Percentiles rank a stretch among this genome's conserved stretches.
Conservation (phyloP, 2,888 invertebrate genomes). For the Clusia tigrina region DNA sequence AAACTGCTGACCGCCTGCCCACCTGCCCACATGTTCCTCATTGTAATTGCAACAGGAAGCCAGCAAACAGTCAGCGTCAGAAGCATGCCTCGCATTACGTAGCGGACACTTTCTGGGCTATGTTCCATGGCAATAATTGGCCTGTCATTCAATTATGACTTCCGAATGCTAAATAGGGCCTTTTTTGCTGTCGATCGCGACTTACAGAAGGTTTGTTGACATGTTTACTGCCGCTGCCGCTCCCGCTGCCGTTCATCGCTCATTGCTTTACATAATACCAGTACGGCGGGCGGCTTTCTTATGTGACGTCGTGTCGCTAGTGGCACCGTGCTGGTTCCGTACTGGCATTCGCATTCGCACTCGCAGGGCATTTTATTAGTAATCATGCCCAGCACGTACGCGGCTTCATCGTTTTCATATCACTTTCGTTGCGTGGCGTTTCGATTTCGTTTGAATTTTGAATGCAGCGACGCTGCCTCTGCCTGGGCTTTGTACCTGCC, state of each 20-base stretch:
- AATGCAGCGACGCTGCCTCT: conserved; percentile 5
- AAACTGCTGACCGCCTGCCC: not conserved
- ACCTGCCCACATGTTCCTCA: not conserved
- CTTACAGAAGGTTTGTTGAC: not conserved
- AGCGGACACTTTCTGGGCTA: not conserved
- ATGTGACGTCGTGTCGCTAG: conserved; percentile 36
- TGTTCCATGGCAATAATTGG: not conserved
- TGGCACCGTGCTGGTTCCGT: not conserved
- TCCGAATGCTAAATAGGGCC: conserved; percentile 21
- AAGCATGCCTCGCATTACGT: not conserved
- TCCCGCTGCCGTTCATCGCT: conserved; percentile 12
- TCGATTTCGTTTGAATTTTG: conserved; percentile 45
- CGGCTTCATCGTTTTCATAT: conserved; percentile 31
- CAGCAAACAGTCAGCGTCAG: not conserved
- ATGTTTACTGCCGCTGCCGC: not conserved
- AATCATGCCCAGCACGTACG: conserved; percentile 43
- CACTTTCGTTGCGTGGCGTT: conserved; percentile 48
- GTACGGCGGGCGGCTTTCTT: conserved; percentile 31
- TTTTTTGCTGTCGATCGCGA: not conserved
- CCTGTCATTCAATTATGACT: conserved; percentile 16
- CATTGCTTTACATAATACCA: conserved; percentile 24
- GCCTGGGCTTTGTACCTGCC: not conserved
- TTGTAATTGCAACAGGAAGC: not conserved
- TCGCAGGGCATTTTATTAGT: conserved; percentile 28
- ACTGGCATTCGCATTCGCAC: not conserved